phyloP scores from a whole-genome alignment of 2,797 vertebrate species.

The Pangasius krempfi region DNA sequence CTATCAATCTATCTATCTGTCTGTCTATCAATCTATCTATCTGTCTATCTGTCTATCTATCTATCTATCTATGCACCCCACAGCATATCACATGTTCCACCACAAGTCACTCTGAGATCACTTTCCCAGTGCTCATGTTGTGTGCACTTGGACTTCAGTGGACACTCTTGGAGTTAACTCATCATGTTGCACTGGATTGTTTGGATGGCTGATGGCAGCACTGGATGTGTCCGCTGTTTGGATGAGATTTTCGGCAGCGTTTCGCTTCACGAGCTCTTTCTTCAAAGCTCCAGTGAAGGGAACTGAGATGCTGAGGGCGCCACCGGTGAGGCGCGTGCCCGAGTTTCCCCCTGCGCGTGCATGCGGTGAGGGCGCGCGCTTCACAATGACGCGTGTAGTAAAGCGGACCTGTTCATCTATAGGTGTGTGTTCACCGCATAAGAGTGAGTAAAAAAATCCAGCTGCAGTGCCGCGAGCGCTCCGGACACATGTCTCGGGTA shows the following conservation, averaged over 20 bases:
- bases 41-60: neutral
- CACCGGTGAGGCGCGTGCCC: neutral
- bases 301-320: conserved; percentile 10
- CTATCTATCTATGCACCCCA: neutral
- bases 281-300: neutral
- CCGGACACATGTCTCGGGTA: conserved; percentile 37
- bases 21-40: neutral
- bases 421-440: neutral
- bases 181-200: too few species aligned
- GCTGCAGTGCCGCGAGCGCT: neutral
- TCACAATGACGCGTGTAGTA: conserved; percentile 18
- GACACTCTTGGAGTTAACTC: neutral
- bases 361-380: neutral
- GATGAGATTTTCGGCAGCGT: neutral
- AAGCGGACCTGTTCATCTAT: neutral
- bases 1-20: neutral
- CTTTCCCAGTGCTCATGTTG: neutral
- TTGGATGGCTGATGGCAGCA: too few species aligned
- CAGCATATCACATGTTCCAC: neutral
- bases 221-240: neutral
- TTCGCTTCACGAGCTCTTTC: neutral
- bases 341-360: conserved; percentile 4
- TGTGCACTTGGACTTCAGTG: neutral
- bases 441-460: neutral
- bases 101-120: neutral